Evolutionary conservation across 2,888 invertebrate genomes (phyloP).

Genomic region (Zeuzera pyrina): DNA sequence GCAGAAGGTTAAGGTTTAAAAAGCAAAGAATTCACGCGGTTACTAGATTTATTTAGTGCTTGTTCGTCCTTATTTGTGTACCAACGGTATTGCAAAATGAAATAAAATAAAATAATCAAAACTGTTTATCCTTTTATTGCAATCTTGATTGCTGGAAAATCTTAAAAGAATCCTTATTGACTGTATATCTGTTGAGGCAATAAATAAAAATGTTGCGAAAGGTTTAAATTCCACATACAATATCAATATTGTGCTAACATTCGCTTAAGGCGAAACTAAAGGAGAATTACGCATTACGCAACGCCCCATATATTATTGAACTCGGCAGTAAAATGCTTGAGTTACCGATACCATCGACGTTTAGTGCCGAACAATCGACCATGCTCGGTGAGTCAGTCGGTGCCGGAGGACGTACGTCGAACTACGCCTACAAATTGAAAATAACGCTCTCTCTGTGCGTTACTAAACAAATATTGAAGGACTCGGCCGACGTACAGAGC

Average conservation of each 20-base stretch:
- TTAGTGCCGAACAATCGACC: constrained; percentile 61
- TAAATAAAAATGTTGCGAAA: too few relatives aligned
- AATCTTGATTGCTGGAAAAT: too few relatives aligned
- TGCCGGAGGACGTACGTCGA: constrained; percentile 46
- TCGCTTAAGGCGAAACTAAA: constrained; percentile 40
- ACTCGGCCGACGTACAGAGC: constrained; percentile 17
- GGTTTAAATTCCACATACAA: constrained; percentile 23
- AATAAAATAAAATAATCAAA: too few relatives aligned
- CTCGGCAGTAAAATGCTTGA: constrained; percentile 60
- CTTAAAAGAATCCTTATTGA: too few relatives aligned
- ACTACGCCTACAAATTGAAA: constrained; percentile 54
- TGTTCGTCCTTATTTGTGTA: too few relatives aligned
- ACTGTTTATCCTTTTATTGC: too few relatives aligned
- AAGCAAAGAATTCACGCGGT: too few relatives aligned
- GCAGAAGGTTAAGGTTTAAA: too few relatives aligned
- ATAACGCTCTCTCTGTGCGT: constrained; percentile 33
- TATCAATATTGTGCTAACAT: constrained; percentile 39
- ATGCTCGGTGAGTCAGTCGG: constrained; percentile 58
- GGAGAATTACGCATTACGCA: constrained; percentile 60
- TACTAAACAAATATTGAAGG: constrained; percentile 33
- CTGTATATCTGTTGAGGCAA: too few relatives aligned
- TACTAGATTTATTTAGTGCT: too few relatives aligned
- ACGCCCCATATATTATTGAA: constrained; percentile 64
- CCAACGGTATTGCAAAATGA: too few relatives aligned
- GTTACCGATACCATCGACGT: constrained; percentile 65